A percentile compares a stretch with the other conserved stretches of the same genome.
Evolutionary conservation across 2,888 invertebrate species (phyloP).

Genomic region (Plagodis dolabraria): DNA sequence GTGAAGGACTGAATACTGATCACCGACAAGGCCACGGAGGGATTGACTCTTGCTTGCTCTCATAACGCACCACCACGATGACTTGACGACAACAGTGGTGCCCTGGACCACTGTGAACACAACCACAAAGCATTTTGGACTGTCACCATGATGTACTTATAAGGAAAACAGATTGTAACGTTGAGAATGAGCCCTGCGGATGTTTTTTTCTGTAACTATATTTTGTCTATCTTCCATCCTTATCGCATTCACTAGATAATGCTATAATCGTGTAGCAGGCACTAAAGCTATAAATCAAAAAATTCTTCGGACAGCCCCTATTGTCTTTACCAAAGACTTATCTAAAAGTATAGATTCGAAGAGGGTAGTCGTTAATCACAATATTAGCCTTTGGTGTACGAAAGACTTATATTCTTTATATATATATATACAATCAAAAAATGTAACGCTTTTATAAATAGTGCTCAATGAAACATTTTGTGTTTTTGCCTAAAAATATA

Average conservation of each 20-base stretch:
- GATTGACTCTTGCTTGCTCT: too few species aligned
- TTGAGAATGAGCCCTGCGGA: neutral
- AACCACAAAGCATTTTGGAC: too few species aligned
- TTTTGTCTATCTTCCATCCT: conserved; percentile 15
- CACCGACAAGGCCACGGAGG: too few species aligned
- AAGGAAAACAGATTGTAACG: neutral
- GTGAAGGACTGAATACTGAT: too few species aligned
- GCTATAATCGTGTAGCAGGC: conserved; percentile 48
- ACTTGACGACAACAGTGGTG: too few species aligned
- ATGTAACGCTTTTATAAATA: neutral
- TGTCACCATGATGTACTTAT: too few species aligned
- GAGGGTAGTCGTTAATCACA: conserved; percentile 18
- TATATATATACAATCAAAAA: neutral
- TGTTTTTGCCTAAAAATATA: too few species aligned
- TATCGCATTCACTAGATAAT: conserved; percentile 41
- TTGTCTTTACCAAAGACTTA: conserved; percentile 32
- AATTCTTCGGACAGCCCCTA: conserved; percentile 14
- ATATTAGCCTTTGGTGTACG: conserved; percentile 9
- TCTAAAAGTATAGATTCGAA: conserved; percentile 24
- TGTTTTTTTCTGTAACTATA: neutral
- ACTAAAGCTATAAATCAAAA: conserved; percentile 48
- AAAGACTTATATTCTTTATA: too few species aligned
- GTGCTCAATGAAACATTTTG: too few species aligned
- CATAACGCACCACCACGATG: too few species aligned
- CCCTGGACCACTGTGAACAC: too few species aligned